phyloP scores from a whole-genome alignment of 2,797 vertebrate species.

The Psittacula echo region DNA sequence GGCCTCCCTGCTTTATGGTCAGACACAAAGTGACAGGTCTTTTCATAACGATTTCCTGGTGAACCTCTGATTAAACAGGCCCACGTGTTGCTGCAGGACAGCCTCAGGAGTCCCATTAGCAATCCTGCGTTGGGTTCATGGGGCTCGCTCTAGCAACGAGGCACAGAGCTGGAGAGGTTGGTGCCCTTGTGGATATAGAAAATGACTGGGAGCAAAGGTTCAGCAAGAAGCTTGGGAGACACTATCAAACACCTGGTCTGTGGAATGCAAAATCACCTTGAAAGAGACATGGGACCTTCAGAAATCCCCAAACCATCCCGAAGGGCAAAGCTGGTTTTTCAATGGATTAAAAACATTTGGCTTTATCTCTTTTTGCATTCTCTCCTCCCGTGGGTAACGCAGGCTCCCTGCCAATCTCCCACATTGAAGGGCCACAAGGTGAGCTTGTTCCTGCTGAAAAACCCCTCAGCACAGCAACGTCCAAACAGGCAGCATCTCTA shows the following conservation, averaged over 20 bases:
- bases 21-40: neutral
- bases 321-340: neutral
- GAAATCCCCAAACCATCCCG: neutral
- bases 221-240: neutral
- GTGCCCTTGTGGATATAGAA: neutral
- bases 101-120: neutral
- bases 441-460: neutral
- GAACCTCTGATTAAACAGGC: neutral
- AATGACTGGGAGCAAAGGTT: neutral
- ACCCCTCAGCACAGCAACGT: neutral
- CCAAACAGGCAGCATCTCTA: neutral
- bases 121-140: accelerated
- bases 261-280: neutral
- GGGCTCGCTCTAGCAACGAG: neutral
- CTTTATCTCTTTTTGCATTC: neutral
- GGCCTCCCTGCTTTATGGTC: neutral
- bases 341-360: neutral
- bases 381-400: neutral
- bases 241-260: neutral
- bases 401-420: neutral
- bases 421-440: neutral
- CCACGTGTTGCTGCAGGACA: neutral
- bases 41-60: neutral
- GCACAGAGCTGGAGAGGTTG: neutral
- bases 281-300: neutral